Base-by-base conservation (phyloP, 1,140 invertebrate genomes). In the Calosoma granatense region DNA sequence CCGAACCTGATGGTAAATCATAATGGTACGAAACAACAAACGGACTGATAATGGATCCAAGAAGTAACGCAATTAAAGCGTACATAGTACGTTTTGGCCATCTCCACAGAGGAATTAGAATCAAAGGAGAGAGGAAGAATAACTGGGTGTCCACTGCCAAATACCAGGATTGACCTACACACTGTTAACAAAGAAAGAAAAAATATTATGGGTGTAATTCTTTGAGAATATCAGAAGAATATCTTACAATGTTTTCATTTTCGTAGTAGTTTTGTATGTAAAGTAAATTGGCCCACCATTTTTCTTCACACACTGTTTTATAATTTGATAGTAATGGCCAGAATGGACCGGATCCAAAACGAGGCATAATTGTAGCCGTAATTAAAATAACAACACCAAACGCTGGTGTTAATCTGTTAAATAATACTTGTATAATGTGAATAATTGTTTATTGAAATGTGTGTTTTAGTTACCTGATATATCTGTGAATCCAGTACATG, bases 101-200 rank as follows among this genome's bases (percentile, higher is more conserved):
- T 51, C 56, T 64, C 20, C 21, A 12, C 15, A 70, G 20, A 1
- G 71, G 77, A 41, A 72, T 73, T 19, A 81, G 56, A 1, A 81
- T 59, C 1, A 81, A 15, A 1, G 76, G 77, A 2, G 76, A 74
- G 22, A 86, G 53, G 12, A 84, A 64, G 61, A 83, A 86, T 54
- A 87, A 76, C 66, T 88, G 86, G 73, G 87, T 83, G 62, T 90
- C 87, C 23, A 85, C 83, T 1, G 86, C 73, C 17, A 80, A 56
- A 57, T 77, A 79, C 77, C 78, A 81, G 0, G 75, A 70, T 15
- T 77, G 76, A 2, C 58, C 56, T 2, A 78, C 53, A 66, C 87
- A 88, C 84, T 85, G 63, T 43, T 74, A 72, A 51, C 26, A 20
- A n/a, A n/a, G n/a, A n/a, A 36, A 41, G 14, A 53, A 15, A 36